Percentiles rank a stretch among this genome's conserved stretches.
These are phyloP conservation scores for Apaloderma vittatum DNA, from an alignment of 2,113 vertebrate genomes.

Conservation along the genomic window DNA sequence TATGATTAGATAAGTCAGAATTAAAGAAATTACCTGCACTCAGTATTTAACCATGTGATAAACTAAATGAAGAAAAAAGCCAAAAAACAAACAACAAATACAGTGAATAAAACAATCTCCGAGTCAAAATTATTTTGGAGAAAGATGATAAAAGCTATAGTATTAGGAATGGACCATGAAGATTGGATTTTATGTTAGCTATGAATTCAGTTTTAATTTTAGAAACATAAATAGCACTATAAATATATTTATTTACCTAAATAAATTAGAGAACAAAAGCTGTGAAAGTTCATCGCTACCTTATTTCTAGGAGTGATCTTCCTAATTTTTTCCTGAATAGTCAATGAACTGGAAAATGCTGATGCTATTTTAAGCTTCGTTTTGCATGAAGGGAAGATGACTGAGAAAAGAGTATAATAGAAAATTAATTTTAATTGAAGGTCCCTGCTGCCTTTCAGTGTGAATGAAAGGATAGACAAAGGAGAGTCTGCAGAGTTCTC, in stretches of 20 bases:
- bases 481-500: background rate
- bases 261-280: background rate
- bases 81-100: background rate
- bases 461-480: background rate
- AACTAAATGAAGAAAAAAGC: background rate
- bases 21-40: background rate
- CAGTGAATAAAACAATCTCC: background rate
- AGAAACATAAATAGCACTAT: background rate
- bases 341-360: background rate
- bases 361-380: slow-evolving; percentile 13
- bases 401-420: background rate
- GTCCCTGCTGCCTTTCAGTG: background rate
- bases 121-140: background rate
- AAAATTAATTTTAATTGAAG: background rate
- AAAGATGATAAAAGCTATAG: background rate
- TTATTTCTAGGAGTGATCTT: background rate
- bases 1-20: background rate
- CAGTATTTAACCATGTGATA: background rate
- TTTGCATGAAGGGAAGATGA: background rate
- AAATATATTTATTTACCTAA: background rate
- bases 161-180: background rate
- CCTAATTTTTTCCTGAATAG: background rate
- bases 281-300: background rate
- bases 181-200: background rate
- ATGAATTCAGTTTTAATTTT: background rate